phyloP scores from a whole-genome alignment of 2,888 invertebrate genomes.

The Drosophila pseudotalamancana region DNA sequence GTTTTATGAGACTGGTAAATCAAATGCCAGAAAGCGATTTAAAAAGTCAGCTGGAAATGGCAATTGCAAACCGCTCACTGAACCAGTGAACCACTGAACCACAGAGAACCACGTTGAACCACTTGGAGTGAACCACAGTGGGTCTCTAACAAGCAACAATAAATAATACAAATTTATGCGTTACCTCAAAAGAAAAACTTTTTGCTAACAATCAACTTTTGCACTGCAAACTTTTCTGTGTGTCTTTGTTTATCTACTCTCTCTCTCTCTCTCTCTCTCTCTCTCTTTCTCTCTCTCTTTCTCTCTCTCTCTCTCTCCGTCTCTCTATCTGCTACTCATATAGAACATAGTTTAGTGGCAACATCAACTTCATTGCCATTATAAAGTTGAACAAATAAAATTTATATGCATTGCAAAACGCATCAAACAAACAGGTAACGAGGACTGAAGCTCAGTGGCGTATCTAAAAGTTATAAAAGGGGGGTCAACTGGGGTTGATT shows the following conservation, averaged over 20 bases:
- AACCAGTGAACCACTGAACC: no score
- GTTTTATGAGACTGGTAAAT: slow-evolving; percentile 12
- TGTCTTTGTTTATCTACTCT: slow-evolving; percentile 25
- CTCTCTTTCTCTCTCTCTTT: background rate
- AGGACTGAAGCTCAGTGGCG: slow-evolving; percentile 8
- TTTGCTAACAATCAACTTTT: slow-evolving; percentile 56
- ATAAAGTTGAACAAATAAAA: slow-evolving; percentile 73
- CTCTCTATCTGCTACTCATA: background rate
- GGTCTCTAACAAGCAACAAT: slow-evolving; percentile 46
- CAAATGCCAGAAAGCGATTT: slow-evolving; percentile 39
- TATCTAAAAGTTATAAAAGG: background rate
- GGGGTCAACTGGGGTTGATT: slow-evolving; percentile 1
- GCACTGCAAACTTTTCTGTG: slow-evolving; percentile 44
- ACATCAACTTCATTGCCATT: slow-evolving; percentile 76
- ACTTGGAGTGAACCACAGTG: slow-evolving; percentile 2
- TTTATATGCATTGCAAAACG: slow-evolving; percentile 70
- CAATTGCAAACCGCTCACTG: slow-evolving; percentile 3
- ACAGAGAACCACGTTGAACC: background rate
- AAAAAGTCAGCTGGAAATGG: slow-evolving; percentile 21
- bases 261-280: slow-evolving; percentile 12
- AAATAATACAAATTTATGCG: slow-evolving; percentile 75
- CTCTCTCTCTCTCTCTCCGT: background rate
- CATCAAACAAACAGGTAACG: slow-evolving; percentile 56
- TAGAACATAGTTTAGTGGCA: slow-evolving; percentile 35
- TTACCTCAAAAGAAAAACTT: slow-evolving; percentile 59